Base-by-base conservation (phyloP, 1,140 invertebrate species). In the Caerostris darwini region DNA sequence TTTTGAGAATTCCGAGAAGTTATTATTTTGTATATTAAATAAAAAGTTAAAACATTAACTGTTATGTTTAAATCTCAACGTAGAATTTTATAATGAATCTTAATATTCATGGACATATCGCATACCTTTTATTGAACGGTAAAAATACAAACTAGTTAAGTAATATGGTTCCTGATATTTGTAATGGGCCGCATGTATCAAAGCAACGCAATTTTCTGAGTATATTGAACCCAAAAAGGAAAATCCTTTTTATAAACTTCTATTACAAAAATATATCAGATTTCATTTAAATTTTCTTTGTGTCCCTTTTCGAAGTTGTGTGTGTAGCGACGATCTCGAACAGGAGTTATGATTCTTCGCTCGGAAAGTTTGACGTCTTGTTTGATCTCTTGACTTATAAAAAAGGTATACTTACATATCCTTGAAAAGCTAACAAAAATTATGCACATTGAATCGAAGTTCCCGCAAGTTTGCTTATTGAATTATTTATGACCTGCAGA, bases 401-500 rank as follows among this genome's bases (percentile, higher is more conserved):
- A 90, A 91, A 91, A 82, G 69, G 34, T n/a, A 67, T 90, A 71
- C 64, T 69, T 90, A 69, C 50, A 69, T 64, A 88, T 67, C 59
- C 58, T 19, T 71, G 19, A 71, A 69, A 90, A 90, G 88, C 53
- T 17, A 81, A 86, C 82, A 93, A 87, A 93, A 93, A 93, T 93
- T 93, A 93, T 87, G 92, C 83, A 93, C 82, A 53, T 87, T 59
- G 59, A 67, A 81, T 93, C n/a, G 34, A 93, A 71, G 64, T 93
- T 54, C 19, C 58, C 34, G 58, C 50, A 85, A 69, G 92, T 93
- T 93, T 71, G 56, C 83, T 93, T 93, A 93, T 87, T 93, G 92
- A 93, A 93, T 93, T 87, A 93, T 93, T 93, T 93, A 93, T 93
- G 56, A 93, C 83, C 5, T 59, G 19, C 86, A 93, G 61, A 87